Base-by-base conservation (phyloP, 2,113 vertebrate genomes). In the Heteronetta atricapilla region DNA sequence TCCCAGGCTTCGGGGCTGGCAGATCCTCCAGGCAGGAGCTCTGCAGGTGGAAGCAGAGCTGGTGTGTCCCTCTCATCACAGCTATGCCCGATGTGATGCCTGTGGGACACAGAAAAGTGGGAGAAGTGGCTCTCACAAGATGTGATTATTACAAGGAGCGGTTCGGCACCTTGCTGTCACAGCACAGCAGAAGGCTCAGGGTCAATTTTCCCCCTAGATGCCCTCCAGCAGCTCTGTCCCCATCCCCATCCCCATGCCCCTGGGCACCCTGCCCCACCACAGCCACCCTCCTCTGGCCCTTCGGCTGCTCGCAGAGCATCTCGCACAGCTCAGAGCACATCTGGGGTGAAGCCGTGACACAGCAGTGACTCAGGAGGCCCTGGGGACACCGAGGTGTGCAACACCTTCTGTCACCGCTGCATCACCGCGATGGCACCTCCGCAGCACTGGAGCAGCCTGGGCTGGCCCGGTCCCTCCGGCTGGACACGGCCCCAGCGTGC, bases 201-300 rank as follows among this genome's bases (percentile, higher is more conserved):
- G n/a, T 40, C 23, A 53, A 52, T 33, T 31, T 9, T 6, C 36
- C 13, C 56, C 25, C 73, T 10, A 50, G 31, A 22, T 42, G 26
- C 6, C 29, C 44, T 0, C 1, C 2, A 46, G 4, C 25, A 46
- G 44, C 53, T 84, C 55, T 84, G 3, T n/a, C 48, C 80, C 79
- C 1, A 2, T 31, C 36, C 44, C 72, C 31, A 2, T 3, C 22
- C 23, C 50, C 50, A 25, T 25, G 23, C 13, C 62, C 3, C 1
- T 4, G 6, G 53, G 64, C 50, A 64, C 34, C 11, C n/a, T 66
- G 17, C 52, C 59, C 1, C 2, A 3, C 22, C 15, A 2, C 19
- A 13, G 15, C 28, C 33, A 66, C 25, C 33, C 44, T 16, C 72
- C 13, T 9, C 31, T 22, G 1, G 36, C 74, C 36, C 36, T 48